These are phyloP conservation scores for Clivina fossor DNA, from an alignment of 2,888 invertebrate genomes.

Conservation along the genomic window DNA sequence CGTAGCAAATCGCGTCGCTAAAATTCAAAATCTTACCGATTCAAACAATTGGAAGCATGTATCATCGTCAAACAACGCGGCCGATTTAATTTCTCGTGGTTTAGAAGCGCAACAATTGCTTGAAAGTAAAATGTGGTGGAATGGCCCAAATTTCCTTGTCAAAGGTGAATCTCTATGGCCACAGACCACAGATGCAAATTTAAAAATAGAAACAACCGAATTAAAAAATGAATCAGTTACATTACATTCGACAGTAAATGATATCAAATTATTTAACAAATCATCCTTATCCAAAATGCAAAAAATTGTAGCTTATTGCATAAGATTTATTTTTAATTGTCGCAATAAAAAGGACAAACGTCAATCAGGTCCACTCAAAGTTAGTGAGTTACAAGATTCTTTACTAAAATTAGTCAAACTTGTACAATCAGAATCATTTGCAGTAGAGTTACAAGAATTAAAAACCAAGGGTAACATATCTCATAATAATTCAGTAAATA, in stretches of 20 bases:
- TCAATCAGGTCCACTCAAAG: neutral
- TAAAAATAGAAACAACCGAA: constrained; percentile 29
- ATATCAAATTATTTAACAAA: neutral
- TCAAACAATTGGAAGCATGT: constrained; percentile 35
- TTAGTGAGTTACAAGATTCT: neutral
- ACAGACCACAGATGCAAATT: constrained; percentile 36
- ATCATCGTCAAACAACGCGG: constrained; percentile 36
- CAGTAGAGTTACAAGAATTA: neutral
- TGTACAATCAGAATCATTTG: neutral
- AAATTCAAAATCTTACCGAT: constrained; percentile 33
- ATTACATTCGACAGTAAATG: neutral
- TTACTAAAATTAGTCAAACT: neutral
- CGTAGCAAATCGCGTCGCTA: constrained; percentile 35
- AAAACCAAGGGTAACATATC: neutral
- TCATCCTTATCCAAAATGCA: constrained; percentile 1
- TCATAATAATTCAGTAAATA: neutral
- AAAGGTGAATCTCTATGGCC: constrained; percentile 36
- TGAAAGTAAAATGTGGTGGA: constrained; percentile 28
- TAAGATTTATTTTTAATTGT: neutral
- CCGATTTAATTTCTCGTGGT: constrained; percentile 37
- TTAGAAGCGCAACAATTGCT: constrained; percentile 27
- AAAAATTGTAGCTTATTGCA: neutral
- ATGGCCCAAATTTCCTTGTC: constrained; percentile 36
- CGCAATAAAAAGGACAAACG: constrained; percentile 1
- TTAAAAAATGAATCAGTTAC: neutral